Evolutionary conservation across 2,797 vertebrate genomes (phyloP).

Genomic region (Brachymystax lenok): DNA sequence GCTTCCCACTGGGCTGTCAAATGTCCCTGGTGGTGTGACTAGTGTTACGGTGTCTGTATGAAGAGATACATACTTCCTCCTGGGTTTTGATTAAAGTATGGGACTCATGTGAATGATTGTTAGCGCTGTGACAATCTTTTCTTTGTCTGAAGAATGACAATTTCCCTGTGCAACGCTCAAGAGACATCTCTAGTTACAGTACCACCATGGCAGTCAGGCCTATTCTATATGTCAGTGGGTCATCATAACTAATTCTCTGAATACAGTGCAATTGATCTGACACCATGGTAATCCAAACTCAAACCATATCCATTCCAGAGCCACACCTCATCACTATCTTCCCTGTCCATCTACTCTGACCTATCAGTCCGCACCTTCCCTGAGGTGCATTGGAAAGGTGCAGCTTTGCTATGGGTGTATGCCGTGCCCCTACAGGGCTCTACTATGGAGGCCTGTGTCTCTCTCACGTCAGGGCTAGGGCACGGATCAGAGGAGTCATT

Average conservation of each 20-base stretch:
- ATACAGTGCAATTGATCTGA: not conserved
- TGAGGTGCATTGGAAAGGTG: conserved; percentile 27
- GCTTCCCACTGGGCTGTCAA: conserved; percentile 77
- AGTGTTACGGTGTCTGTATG: conserved; percentile 62
- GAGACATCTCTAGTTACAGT: not conserved
- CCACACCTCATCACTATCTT: not conserved
- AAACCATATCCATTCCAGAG: not conserved
- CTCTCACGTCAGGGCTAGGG: conserved; percentile 28
- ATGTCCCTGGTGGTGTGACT: not conserved
- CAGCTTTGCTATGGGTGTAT: conserved; percentile 15
- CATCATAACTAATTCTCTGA: not conserved
- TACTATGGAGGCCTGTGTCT: conserved; percentile 29
- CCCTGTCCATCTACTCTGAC: conserved; percentile 11
- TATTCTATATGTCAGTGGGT: not conserved
- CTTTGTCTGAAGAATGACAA: not conserved
- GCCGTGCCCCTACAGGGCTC: conserved; percentile 25
- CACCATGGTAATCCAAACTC: not conserved
- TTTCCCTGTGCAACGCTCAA: not conserved
- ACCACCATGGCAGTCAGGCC: not conserved
- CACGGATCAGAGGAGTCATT: conserved; percentile 25
- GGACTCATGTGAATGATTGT: not conserved
- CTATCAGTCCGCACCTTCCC: conserved; percentile 18
- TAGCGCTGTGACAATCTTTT: not conserved
- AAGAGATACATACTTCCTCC: not conserved
- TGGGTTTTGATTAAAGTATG: not conserved